Percentiles rank a stretch among this genome's conserved stretches.
Conservation (phyloP, 2,113 vertebrate species). For the Brachyistius frenatus region DNA sequence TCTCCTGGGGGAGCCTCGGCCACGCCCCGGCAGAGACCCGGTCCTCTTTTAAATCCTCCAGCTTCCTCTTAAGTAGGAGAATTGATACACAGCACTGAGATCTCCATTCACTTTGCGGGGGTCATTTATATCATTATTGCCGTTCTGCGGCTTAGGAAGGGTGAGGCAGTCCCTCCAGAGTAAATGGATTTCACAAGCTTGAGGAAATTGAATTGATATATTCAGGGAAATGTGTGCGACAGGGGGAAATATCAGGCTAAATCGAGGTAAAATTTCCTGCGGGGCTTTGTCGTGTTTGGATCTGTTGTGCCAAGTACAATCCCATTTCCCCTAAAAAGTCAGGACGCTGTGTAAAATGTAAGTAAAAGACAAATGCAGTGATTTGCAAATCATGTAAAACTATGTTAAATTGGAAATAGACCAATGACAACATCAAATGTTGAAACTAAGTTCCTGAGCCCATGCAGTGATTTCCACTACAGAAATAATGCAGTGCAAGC, state of each 20-base stretch:
- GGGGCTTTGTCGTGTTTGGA: constrained; percentile 30
- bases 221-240: constrained; percentile 61
- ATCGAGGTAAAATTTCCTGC: constrained; percentile 41
- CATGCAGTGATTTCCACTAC: too few relatives aligned
- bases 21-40: not conserved
- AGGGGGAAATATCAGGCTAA: constrained; percentile 54
- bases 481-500: too few relatives aligned
- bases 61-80: constrained; percentile 53
- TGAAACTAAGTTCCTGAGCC: too few relatives aligned
- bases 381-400: too few relatives aligned
- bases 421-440: too few relatives aligned
- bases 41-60: constrained; percentile 24
- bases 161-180: constrained; percentile 26
- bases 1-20: constrained; percentile 45
- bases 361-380: too few relatives aligned
- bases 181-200: constrained; percentile 52
- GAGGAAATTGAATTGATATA: constrained; percentile 66
- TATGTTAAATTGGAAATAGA: too few relatives aligned
- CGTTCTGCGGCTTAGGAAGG: constrained; percentile 27
- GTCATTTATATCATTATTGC: constrained; percentile 70
- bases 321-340: too few relatives aligned
- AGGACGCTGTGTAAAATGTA: too few relatives aligned
- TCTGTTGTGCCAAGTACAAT: constrained; percentile 8
- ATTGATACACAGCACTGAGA: constrained; percentile 55
- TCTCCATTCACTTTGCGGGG: constrained; percentile 55